Conservation (phyloP, 2,888 invertebrate genomes). For the Xestobium rufovillosum region DNA sequence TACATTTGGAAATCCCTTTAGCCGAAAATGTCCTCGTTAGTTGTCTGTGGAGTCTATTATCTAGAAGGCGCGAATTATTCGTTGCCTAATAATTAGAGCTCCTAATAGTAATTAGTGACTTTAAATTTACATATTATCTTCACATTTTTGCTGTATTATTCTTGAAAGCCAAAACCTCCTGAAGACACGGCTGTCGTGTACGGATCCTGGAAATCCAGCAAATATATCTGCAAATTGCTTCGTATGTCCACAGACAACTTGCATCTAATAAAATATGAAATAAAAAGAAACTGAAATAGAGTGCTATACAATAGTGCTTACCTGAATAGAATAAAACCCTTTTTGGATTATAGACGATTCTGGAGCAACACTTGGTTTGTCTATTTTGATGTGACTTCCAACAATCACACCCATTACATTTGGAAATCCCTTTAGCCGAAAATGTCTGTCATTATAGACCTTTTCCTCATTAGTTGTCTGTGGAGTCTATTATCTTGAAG, state of each 20-base stretch:
- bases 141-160: constrained; percentile 1
- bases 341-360: constrained; percentile 21
- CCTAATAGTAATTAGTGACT: too few relatives aligned
- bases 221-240: background rate
- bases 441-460: constrained; percentile 14
- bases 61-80: too few relatives aligned
- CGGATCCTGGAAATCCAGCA: constrained; percentile 2
- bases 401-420: constrained; percentile 17
- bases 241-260: background rate
- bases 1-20: constrained; percentile 16
- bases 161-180: background rate
- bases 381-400: constrained; percentile 19
- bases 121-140: too few relatives aligned
- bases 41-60: too few relatives aligned
- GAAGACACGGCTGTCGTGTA: constrained; percentile 2
- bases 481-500: too few relatives aligned
- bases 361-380: constrained; percentile 17
- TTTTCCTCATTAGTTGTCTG: constrained; percentile 21
- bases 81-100: too few relatives aligned
- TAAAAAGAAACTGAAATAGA: too few relatives aligned
- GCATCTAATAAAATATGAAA: background rate
- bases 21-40: too few relatives aligned
- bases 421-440: constrained; percentile 16
- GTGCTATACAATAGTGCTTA: too few relatives aligned
- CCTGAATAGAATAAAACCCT: constrained; percentile 18